Evolutionary conservation across 2,797 vertebrate species (phyloP).

Genomic region (Buceros bicornis): DNA sequence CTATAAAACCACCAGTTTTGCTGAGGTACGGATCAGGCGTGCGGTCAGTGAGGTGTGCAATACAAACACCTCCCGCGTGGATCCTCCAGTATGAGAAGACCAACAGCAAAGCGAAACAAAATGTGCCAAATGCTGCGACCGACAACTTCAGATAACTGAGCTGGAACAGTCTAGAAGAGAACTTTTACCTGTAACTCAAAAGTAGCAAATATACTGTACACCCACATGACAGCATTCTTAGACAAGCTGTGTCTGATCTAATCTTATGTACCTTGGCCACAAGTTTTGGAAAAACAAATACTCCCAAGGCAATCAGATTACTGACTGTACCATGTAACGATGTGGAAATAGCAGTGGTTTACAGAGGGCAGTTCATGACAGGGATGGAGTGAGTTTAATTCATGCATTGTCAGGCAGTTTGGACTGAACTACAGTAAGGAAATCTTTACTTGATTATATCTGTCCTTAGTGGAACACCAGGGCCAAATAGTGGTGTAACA

Average conservation of each 20-base stretch:
- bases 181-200: constrained; percentile 45
- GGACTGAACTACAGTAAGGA: constrained; percentile 24
- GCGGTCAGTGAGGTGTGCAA: background rate
- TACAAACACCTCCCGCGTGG: constrained; percentile 21
- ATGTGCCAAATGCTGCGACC: background rate
- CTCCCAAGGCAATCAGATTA: constrained; percentile 71
- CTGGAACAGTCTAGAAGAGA: background rate
- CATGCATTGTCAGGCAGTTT: background rate
- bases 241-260: constrained; percentile 72
- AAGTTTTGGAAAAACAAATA: constrained; percentile 74
- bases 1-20: constrained; percentile 56
- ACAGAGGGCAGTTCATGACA: constrained; percentile 44
- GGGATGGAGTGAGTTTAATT: constrained; percentile 30
- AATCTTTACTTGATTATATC: constrained; percentile 8
- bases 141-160: background rate
- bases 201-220: constrained; percentile 28
- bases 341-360: constrained; percentile 49
- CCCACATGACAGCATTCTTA: constrained; percentile 57
- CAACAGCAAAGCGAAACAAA: background rate
- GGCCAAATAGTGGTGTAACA: background rate
- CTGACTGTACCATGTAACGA: constrained; percentile 20
- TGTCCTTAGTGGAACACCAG: background rate
- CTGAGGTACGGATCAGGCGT: constrained; percentile 1
- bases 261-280: constrained; percentile 75
- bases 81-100: background rate